Evolutionary conservation across 2,888 invertebrate genomes (phyloP), one percentile per base, ranked within the genome.

Genomic region (Pandemis corylana): DNA sequence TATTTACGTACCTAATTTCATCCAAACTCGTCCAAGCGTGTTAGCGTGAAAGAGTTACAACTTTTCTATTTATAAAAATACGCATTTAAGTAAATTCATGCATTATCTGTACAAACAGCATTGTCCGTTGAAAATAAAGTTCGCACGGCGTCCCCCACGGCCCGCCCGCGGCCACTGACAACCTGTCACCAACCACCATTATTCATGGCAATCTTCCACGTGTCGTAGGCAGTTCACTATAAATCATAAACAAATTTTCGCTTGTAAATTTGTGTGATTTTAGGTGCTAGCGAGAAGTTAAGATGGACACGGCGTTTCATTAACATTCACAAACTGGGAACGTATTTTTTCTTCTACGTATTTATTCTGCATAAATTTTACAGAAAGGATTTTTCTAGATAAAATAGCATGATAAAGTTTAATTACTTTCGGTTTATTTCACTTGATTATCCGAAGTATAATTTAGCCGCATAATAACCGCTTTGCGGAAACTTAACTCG

Each of bases 181-280:
- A 84, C 82, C 82, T 85, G 89, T 89, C 88, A 85, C 77, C 81
- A 72, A 69, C 76, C 79, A 83, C 87, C 90, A 92, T 93, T 90
- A 92, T 85, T 91, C 90, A 91, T 84, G 80, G 79, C 89, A 90
- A 90, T 90, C 90, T 91, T 90, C 89, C 88, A 89, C 89, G 87
- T 90, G 90, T 88, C 91, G 84, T 82, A 81, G 79, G 81, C 91
- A 90, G 83, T 83, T 83, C 82, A 83, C 83, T 84, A 84, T 83
- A 80, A 81, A 84, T 87, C 84, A 86, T 85, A 83, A 87, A 88
- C 88, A 86, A 76, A 78, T 81, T 81, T 82, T 82, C 44, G 56
- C 61, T 78, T 75, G 76, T 76, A 77, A 76, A 70, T 73, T 64
- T 15, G n/a, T 56, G 41, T 9, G 15, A 2, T 66, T 67, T 66